Conservation (phyloP, 2,113 vertebrate genomes). For the Anolis sagrei region DNA sequence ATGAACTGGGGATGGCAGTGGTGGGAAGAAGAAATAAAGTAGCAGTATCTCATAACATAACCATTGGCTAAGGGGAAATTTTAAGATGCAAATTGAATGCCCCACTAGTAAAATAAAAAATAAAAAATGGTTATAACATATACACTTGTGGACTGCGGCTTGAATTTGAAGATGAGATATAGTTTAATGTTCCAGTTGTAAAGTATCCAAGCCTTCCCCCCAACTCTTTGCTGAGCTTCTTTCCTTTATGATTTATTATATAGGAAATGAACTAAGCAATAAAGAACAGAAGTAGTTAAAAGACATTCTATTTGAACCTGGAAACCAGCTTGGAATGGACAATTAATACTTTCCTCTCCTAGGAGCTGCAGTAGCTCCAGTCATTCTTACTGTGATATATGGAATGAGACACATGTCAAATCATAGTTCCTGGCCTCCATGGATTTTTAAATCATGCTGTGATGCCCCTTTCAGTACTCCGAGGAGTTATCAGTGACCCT, state of each 20-base stretch:
- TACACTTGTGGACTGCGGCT: constrained; percentile 58
- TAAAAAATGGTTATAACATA: constrained; percentile 50
- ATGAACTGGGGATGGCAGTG: background rate
- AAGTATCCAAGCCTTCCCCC: constrained; percentile 57
- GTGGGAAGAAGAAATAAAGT: background rate
- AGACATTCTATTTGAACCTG: constrained; percentile 69
- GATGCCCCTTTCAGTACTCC: constrained; percentile 9
- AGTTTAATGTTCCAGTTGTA: constrained; percentile 59
- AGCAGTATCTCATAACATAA: background rate
- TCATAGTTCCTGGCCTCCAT: constrained; percentile 48
- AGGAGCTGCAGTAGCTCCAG: constrained; percentile 56
- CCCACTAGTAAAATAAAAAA: constrained; percentile 43
- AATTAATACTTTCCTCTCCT: constrained; percentile 64
- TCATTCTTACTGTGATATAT: constrained; percentile 55
- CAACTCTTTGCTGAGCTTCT: constrained; percentile 33
- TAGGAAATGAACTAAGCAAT: constrained; percentile 59
- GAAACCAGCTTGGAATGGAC: constrained; percentile 68
- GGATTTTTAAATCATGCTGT: constrained; percentile 33
- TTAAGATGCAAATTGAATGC: constrained; percentile 54
- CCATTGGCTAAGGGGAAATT: constrained; percentile 18
- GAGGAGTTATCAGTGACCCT: background rate
- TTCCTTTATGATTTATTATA: constrained; percentile 68
- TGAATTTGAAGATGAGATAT: constrained; percentile 63
- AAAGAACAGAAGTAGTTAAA: constrained; percentile 69
- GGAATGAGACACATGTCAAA: constrained; percentile 62